phyloP scores from a whole-genome alignment of 2,888 invertebrate species.

The Prosopocoilus inquinatus region DNA sequence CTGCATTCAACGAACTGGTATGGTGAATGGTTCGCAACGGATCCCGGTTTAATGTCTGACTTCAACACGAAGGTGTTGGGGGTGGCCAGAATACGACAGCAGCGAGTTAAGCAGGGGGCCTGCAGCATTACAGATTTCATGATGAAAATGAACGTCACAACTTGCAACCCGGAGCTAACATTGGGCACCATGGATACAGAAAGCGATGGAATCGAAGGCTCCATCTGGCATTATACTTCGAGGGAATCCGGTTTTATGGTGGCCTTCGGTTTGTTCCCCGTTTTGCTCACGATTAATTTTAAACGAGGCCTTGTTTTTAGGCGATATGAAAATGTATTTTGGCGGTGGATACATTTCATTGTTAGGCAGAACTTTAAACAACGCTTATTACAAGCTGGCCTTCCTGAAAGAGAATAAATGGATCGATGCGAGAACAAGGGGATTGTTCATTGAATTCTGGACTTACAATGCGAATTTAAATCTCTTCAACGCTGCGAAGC shows the following conservation, averaged over 20 bases:
- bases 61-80: constrained; percentile 29
- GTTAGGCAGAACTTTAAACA: constrained; percentile 24
- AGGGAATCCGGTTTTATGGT: too few relatives aligned
- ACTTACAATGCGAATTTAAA: constrained; percentile 30
- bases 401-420: constrained; percentile 21
- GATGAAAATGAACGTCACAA: constrained; percentile 8
- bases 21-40: constrained; percentile 19
- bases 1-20: constrained; percentile 27
- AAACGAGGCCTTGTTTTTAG: constrained; percentile 10
- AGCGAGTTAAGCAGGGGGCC: constrained; percentile 17
- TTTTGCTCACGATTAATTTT: too few relatives aligned
- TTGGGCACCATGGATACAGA: neutral
- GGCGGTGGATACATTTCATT: constrained; percentile 27
- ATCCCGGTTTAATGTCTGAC: constrained; percentile 28
- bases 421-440: constrained; percentile 26
- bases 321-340: constrained; percentile 22
- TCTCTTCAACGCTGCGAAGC: constrained; percentile 24
- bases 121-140: constrained; percentile 17
- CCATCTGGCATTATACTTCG: constrained; percentile 7
- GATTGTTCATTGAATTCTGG: constrained; percentile 27
- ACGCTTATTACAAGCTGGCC: constrained; percentile 23
- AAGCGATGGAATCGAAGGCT: neutral
- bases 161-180: constrained; percentile 24
- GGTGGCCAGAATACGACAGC: constrained; percentile 27
- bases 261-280: too few relatives aligned